These are phyloP conservation scores for Griposia aprilina DNA, from an alignment of 2,888 invertebrate genomes.

Conservation along the genomic window DNA sequence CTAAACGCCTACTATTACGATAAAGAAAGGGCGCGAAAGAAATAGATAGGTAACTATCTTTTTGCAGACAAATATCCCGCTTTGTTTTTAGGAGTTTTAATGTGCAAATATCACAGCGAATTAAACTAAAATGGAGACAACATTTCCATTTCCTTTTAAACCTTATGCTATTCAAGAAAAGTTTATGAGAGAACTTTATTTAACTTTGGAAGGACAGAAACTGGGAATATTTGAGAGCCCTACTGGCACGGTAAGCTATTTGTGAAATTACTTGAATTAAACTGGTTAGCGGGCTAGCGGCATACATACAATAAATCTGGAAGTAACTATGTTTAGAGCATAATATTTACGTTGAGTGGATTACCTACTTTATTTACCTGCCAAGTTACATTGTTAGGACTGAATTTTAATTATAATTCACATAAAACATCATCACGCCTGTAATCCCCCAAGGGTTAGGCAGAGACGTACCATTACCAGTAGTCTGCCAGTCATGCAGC, in stretches of 20 bases:
- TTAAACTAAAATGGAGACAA: constrained; percentile 41
- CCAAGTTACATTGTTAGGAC: background rate
- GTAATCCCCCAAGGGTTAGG: background rate
- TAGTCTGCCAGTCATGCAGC: too few species aligned
- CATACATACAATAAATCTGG: too few species aligned
- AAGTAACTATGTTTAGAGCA: background rate
- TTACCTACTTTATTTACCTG: background rate
- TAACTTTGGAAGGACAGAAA: constrained; percentile 93
- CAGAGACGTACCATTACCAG: background rate
- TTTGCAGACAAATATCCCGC: background rate
- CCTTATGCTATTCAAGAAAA: constrained; percentile 97
- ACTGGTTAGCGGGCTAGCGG: background rate
- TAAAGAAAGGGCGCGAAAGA: constrained; percentile 21
- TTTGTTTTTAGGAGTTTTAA: background rate
- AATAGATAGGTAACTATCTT: background rate
- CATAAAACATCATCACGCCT: background rate
- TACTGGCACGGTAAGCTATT: constrained; percentile 95
- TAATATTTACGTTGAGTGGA: background rate
- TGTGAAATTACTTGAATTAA: constrained; percentile 85
- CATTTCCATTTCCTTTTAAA: constrained; percentile 96
- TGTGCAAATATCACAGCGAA: background rate
- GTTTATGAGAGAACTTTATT: constrained; percentile 96
- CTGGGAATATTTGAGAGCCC: constrained; percentile 99
- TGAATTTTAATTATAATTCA: background rate
- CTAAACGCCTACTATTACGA: background rate